Evolutionary conservation across 2,797 vertebrate species (phyloP), one percentile per base, ranked within the genome.

Genomic region (Hybognathus amarus): DNA sequence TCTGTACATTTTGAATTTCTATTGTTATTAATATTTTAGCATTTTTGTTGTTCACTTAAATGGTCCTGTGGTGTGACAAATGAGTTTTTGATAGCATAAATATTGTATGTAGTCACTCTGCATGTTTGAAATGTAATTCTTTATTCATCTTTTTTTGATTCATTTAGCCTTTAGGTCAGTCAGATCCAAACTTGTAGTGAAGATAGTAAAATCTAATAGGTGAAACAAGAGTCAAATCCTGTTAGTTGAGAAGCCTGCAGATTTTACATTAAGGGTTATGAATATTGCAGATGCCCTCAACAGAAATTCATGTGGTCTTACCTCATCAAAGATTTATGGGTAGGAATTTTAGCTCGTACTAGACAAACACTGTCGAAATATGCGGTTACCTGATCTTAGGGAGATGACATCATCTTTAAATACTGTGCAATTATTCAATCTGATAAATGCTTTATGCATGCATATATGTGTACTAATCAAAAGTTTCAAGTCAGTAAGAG

Each of bases 231-330:
- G 64, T 56, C 47, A 79, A 69, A 68, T 68, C 30, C 24, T 54
- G 77, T 79, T 38, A 50, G n/a, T 1, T 18, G 36, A 76, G 61
- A 12, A 17, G 47, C 61, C 61, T 77, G 63, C 24, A 36, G 81
- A 59, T 77, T 47, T 66, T 83, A 69, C 81, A 77, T 73, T 80
- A 67, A 67, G 47, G 59, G 2, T 75, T 80, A 80, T 73, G 36
- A 75, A 83, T 82, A 83, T 64, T 87, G 80, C 45, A 56, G 59
- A 64, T 77, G 54, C 36, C 81, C n/a, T 74, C 66, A 50, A 36
- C 38, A 70, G 69, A 56, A 82, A 70, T 82, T 87, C 67, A 61
- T 61, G 79, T 38, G 67, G 71, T 74, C 45, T 84, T 12, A 45
- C 59, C 71, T 84, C 24, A 67, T 87, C 42, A 79, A 78, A 63